phyloP scores from a whole-genome alignment of 1,140 invertebrate genomes.

The fruit fly (Drosophila melanogaster) region DNA sequence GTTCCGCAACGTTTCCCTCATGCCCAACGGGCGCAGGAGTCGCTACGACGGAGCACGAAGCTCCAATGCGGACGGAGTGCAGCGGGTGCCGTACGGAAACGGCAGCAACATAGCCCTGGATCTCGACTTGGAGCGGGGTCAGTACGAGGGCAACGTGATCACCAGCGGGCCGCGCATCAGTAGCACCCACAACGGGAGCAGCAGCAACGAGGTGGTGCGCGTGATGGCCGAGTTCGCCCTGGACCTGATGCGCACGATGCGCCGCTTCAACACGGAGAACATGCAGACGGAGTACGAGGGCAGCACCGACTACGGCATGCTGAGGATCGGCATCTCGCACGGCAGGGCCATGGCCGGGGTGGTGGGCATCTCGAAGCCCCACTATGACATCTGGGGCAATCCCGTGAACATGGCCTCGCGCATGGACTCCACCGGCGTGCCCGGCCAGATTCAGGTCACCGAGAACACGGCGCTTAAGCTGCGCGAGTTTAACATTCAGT shows the following conservation, averaged over 20 bases:
- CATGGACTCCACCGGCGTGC: slow-evolving; percentile 93
- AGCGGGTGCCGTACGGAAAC: slow-evolving; percentile 62
- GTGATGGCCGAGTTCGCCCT: slow-evolving; percentile 87
- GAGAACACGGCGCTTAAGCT: slow-evolving; percentile 90
- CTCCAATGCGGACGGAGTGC: slow-evolving; percentile 50
- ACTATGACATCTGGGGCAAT: slow-evolving; percentile 95
- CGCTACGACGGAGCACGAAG: slow-evolving; percentile 56
- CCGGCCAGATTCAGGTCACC: slow-evolving; percentile 92
- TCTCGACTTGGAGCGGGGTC: slow-evolving; percentile 62
- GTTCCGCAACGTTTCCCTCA: slow-evolving; percentile 66
- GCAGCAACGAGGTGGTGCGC: slow-evolving; percentile 85
- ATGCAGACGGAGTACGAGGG: slow-evolving; percentile 85
- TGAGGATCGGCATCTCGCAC: slow-evolving; percentile 89
- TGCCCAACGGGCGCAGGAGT: slow-evolving; percentile 78
- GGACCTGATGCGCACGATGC: slow-evolving; percentile 79
- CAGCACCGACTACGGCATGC: slow-evolving; percentile 86
- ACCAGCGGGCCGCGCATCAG: slow-evolving; percentile 31
- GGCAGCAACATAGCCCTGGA: slow-evolving; percentile 65
- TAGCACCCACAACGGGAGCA: slow-evolving; percentile 3
- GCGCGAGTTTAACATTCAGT: slow-evolving; percentile 88
- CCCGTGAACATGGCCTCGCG: slow-evolving; percentile 97
- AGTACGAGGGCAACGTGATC: slow-evolving; percentile 67
- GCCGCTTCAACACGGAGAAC: slow-evolving; percentile 77
- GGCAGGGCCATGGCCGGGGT: slow-evolving; percentile 95
- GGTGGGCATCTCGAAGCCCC: slow-evolving; percentile 94